Evolutionary conservation across 2,888 invertebrate genomes (phyloP), one percentile per base, ranked within the genome.

Genomic region (Phyllotreta cruciferae): DNA sequence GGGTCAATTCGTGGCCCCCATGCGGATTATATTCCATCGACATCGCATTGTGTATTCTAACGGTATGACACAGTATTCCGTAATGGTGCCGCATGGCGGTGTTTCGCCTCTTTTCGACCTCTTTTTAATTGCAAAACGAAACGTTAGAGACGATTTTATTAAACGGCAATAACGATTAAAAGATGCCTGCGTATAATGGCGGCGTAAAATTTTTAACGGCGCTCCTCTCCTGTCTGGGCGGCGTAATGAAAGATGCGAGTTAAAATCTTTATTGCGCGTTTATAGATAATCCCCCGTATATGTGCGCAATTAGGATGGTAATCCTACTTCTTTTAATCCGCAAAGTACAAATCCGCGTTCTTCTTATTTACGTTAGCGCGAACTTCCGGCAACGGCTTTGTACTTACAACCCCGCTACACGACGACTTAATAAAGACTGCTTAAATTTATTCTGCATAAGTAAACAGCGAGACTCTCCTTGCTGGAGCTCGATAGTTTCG

Each of bases 1-100:
- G 36, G 50, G 50, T 50, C 50, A 50, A 6, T n/a, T 50, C 50
- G 50, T 50, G 50, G 50, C 50, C 50, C 24, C 36, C 50, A 50
- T 50, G 50, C 50, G 35, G 36, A 36, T 50, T 9, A 24, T 24
- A 50, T 50, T 50, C 9, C 36, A 36, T 50, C 50, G 36, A 34
- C 50, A 14, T 10, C 8, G 11, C 37, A 34, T 36, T 2, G 8
- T 50, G 10, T 10, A 6, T 50, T 36, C 34, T 50, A 50, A 50
- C 50, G 50, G 50, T 50, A 35, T 50, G 50, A 11, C 50, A 50
- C 50, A 50, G 50, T 50, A 37, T 50, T 34, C 34, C 47, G n/a
- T 45, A n/a, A 11, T 8, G 41, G 11, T 11, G 11, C 41, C 41
- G 11, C 11, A n/a, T 45, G 45, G 11, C 45, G 45, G 7, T 45